Conservation (phyloP, 2,888 invertebrate genomes). For the Mythimna pallens region DNA sequence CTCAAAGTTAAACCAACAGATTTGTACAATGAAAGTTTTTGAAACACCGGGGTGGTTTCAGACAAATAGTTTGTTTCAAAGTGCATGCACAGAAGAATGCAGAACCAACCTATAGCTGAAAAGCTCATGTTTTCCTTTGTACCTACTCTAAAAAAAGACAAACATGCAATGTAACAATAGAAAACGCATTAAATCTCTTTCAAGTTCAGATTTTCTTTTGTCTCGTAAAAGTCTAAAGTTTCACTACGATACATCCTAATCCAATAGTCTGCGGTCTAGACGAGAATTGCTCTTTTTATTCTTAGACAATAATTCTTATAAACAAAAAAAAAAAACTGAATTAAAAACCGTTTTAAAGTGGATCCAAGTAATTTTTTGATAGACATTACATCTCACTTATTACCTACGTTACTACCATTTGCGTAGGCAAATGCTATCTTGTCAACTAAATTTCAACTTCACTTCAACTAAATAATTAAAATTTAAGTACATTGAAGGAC, state of each 20-base stretch:
- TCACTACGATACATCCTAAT: slow-evolving; percentile 66
- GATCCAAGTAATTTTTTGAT: neutral
- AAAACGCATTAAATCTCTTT: slow-evolving; percentile 44
- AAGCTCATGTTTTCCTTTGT: slow-evolving; percentile 28
- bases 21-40: neutral
- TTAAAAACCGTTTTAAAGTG: neutral
- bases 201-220: slow-evolving; percentile 49
- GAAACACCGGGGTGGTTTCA: neutral
- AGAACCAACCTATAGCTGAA: neutral
- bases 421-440: too few relatives aligned
- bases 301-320: slow-evolving; percentile 21
- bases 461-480: too few relatives aligned
- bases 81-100: neutral
- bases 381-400: too few relatives aligned
- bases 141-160: slow-evolving; percentile 7
- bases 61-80: slow-evolving; percentile 11
- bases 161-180: slow-evolving; percentile 35
- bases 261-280: slow-evolving; percentile 69
- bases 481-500: too few relatives aligned
- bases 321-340: neutral
- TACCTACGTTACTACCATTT: too few relatives aligned
- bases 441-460: too few relatives aligned
- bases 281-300: slow-evolving; percentile 53
- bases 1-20: neutral
- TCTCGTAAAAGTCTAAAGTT: slow-evolving; percentile 39